phyloP scores from a whole-genome alignment of 2,888 invertebrate genomes.

The Chaetogeoica ovagalla region DNA sequence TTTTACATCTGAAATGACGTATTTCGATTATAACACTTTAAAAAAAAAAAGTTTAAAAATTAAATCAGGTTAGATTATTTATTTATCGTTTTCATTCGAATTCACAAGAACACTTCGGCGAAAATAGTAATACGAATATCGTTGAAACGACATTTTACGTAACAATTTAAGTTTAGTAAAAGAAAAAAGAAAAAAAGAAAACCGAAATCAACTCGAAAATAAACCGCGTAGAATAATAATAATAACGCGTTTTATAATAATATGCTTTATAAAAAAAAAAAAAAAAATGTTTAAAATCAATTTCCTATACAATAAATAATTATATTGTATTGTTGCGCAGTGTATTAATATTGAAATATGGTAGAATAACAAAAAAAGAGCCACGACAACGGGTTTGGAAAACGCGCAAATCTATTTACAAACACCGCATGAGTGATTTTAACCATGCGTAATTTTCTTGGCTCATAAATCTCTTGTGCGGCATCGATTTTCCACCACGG shows the following conservation, averaged over 20 bases:
- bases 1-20: too few relatives aligned
- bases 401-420: conserved; percentile 26
- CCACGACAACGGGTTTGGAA: background rate
- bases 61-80: background rate
- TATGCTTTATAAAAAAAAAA: too few relatives aligned
- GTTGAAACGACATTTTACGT: background rate
- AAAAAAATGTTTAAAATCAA: background rate
- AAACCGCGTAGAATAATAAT: background rate
- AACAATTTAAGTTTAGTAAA: too few relatives aligned
- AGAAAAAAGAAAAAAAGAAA: background rate
- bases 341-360: background rate
- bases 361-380: background rate
- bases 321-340: background rate
- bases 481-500: background rate
- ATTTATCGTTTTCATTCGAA: background rate
- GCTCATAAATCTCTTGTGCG: conserved; percentile 13
- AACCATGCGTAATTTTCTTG: conserved; percentile 31
- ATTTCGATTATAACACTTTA: too few relatives aligned
- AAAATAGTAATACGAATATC: background rate
- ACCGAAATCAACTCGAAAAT: background rate
- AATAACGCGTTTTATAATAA: too few relatives aligned
- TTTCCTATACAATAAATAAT: background rate
- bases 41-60: too few relatives aligned
- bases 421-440: conserved; percentile 33
- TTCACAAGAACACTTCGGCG: background rate